phyloP scores from a whole-genome alignment of 2,888 invertebrate genomes.

The Sympetrum striolatum region DNA sequence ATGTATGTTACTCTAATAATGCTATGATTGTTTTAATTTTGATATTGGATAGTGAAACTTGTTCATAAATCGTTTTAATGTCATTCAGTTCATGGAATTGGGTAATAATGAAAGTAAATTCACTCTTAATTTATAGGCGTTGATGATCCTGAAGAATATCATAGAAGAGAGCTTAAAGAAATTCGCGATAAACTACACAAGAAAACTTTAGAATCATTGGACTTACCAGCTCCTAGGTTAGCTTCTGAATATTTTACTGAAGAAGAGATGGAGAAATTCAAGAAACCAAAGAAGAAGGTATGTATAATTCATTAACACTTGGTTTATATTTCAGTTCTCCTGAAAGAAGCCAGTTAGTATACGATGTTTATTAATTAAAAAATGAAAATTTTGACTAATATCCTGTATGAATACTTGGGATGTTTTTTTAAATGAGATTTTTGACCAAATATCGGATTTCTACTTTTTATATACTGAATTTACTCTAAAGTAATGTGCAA shows the following conservation, averaged over 20 bases:
- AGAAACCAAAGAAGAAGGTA: constrained; percentile 82
- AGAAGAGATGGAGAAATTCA: constrained; percentile 87
- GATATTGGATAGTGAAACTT: too few species aligned
- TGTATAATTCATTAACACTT: background rate
- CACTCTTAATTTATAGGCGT: constrained; percentile 54
- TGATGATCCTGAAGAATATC: constrained; percentile 50
- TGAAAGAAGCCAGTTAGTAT: too few species aligned
- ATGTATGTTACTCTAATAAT: background rate
- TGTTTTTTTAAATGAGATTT: too few species aligned
- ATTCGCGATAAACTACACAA: constrained; percentile 68
- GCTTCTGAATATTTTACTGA: constrained; percentile 90
- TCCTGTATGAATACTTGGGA: too few species aligned
- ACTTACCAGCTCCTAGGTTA: constrained; percentile 69
- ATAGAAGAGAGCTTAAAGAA: constrained; percentile 46
- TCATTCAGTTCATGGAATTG: background rate
- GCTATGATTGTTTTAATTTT: too few species aligned
- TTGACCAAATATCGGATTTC: too few species aligned
- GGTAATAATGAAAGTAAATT: background rate
- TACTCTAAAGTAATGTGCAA: too few species aligned
- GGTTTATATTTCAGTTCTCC: too few species aligned
- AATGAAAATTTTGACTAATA: background rate
- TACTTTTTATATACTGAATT: too few species aligned
- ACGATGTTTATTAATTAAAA: too few species aligned
- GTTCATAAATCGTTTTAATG: background rate
- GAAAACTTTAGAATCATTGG: constrained; percentile 77